A percentile compares a stretch with the other conserved stretches of the same genome.
phyloP scores from a whole-genome alignment of 1,140 invertebrate genomes.

The Adoxophyes honmai region DNA sequence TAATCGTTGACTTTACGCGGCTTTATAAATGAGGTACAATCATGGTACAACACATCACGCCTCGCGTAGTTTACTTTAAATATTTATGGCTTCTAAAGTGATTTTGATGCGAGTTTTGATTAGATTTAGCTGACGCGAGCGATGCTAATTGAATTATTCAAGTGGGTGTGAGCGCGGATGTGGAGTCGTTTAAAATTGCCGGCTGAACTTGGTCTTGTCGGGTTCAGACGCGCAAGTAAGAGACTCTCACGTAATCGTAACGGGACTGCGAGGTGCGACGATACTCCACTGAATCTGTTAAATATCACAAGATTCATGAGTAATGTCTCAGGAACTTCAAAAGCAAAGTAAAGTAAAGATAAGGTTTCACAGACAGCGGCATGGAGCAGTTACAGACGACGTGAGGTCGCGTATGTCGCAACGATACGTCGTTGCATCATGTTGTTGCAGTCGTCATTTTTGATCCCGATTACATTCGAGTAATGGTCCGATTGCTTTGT shows the following conservation, averaged over 20 bases:
- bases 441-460: too few species aligned
- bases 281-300: too few species aligned
- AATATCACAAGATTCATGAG: too few species aligned
- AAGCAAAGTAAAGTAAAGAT: too few species aligned
- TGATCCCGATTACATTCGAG: too few species aligned
- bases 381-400: too few species aligned
- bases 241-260: slow-evolving; percentile 28
- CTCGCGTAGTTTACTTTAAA: not conserved
- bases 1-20: not conserved
- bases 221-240: slow-evolving; percentile 16
- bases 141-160: slow-evolving; percentile 36
- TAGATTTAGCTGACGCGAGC: slow-evolving; percentile 29
- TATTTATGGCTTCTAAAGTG: slow-evolving; percentile 16
- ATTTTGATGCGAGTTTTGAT: slow-evolving; percentile 32
- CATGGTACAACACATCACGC: not conserved
- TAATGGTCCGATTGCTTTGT: too few species aligned
- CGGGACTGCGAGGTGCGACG: too few species aligned
- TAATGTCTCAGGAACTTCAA: too few species aligned
- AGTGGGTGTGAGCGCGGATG: slow-evolving; percentile 15
- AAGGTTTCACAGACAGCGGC: too few species aligned
- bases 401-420: too few species aligned
- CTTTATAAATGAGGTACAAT: not conserved
- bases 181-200: slow-evolving; percentile 30
- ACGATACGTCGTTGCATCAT: too few species aligned
- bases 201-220: slow-evolving; percentile 25